These are phyloP conservation scores for Paralinhomoeus sp. DNA, from an alignment of 2,888 invertebrate species.

Conservation along the genomic window DNA sequence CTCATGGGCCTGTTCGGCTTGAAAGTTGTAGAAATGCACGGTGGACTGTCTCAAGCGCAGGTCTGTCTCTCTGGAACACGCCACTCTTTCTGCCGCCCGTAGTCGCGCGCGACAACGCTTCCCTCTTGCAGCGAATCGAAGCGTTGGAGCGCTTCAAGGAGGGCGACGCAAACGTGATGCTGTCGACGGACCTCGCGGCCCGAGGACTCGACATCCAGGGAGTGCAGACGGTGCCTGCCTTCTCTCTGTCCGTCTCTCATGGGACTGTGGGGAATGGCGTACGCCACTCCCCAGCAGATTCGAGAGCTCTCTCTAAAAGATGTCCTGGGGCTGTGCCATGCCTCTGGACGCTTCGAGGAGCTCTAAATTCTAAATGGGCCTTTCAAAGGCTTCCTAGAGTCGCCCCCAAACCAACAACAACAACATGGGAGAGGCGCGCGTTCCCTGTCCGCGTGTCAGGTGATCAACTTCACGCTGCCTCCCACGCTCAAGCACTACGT, in stretches of 20 bases:
- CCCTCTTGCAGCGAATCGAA: slow-evolving; percentile 46
- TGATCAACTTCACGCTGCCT: slow-evolving; percentile 86
- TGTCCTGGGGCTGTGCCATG: too few relatives aligned
- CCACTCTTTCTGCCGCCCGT: background rate
- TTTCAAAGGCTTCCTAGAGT: too few relatives aligned
- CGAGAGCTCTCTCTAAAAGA: too few relatives aligned
- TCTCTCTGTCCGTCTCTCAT: background rate
- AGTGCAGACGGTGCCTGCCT: slow-evolving; percentile 51
- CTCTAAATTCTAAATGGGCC: too few relatives aligned
- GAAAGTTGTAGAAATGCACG: slow-evolving; percentile 71
- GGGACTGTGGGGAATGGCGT: too few relatives aligned
- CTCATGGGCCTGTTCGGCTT: slow-evolving; percentile 67
- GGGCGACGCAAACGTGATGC: slow-evolving; percentile 42
- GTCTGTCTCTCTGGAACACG: slow-evolving; percentile 9
- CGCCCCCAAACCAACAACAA: too few relatives aligned
- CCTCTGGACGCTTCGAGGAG: too few relatives aligned
- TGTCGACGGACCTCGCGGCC: slow-evolving; percentile 80
- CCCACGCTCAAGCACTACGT: slow-evolving; percentile 83
- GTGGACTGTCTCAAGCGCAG: slow-evolving; percentile 76
- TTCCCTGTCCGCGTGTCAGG: slow-evolving; percentile 22
- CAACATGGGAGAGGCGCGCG: too few relatives aligned
- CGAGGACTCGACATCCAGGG: slow-evolving; percentile 87
- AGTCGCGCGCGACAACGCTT: background rate
- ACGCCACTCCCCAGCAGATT: too few relatives aligned
- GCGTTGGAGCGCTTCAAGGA: slow-evolving; percentile 66